These are phyloP conservation scores for Galbula dea DNA, from an alignment of 2,113 vertebrate genomes.

Conservation along the genomic window DNA sequence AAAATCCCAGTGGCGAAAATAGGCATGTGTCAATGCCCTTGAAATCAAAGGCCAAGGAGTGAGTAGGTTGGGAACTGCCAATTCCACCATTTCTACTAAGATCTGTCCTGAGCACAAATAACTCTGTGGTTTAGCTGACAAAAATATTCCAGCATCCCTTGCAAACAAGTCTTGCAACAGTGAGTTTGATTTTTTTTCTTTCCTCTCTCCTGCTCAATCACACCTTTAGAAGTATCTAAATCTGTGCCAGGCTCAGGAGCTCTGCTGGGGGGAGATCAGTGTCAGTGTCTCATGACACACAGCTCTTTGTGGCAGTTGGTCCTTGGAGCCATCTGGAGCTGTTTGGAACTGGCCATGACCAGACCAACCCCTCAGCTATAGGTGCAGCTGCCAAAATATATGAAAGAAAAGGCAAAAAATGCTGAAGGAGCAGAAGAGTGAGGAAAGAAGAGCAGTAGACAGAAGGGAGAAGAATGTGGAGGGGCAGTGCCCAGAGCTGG, in stretches of 20 bases:
- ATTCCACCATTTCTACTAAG: not conserved
- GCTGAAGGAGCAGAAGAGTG: not conserved
- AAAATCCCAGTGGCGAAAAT: accelerated
- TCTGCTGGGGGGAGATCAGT: not conserved
- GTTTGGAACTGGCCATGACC: not conserved
- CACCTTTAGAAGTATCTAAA: not conserved
- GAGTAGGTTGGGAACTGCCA: not conserved
- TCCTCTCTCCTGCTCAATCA: not conserved
- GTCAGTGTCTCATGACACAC: not conserved
- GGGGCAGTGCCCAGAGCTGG: not conserved
- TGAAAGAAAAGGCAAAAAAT: not conserved
- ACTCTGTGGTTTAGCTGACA: not conserved
- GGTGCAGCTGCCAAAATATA: accelerated
- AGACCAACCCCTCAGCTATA: not conserved
- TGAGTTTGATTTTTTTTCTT: not conserved
- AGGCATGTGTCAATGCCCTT: not conserved
- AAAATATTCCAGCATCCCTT: not conserved
- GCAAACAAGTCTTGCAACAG: not conserved
- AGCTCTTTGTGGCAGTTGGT: not conserved
- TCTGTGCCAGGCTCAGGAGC: not conserved
- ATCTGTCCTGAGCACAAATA: not conserved
- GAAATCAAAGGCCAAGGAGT: not conserved
- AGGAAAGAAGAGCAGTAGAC: not conserved
- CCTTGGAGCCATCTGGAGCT: not conserved
- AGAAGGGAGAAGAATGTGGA: not conserved